These are phyloP conservation scores for Pipa parva DNA, from an alignment of 2,113 vertebrate species.

Conservation along the genomic window DNA sequence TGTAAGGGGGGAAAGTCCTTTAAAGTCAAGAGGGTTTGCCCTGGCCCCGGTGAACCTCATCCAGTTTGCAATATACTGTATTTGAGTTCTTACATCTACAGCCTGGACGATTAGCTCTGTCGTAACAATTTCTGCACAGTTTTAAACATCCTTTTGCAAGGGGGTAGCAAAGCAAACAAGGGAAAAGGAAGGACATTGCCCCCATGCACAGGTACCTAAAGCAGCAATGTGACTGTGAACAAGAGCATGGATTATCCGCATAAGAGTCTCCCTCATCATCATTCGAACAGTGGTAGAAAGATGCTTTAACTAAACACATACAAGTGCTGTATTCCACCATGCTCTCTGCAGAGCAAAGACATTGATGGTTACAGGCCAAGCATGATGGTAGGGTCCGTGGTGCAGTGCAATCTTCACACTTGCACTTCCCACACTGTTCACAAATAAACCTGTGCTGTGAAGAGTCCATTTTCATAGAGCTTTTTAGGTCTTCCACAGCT, in stretches of 20 bases:
- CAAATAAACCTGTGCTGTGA: slow-evolving; percentile 89
- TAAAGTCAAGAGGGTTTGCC: slow-evolving; percentile 86
- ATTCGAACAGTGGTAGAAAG: slow-evolving; percentile 97
- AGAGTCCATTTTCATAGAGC: slow-evolving; percentile 71
- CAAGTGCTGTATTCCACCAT: slow-evolving; percentile 93
- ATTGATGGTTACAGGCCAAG: slow-evolving; percentile 86
- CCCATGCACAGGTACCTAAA: slow-evolving; percentile 95
- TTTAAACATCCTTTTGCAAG: slow-evolving; percentile 87
- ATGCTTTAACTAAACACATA: slow-evolving; percentile 93
- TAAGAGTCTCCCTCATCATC: slow-evolving; percentile 91
- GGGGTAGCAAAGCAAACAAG: slow-evolving; percentile 93
- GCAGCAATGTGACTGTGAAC: slow-evolving; percentile 89
- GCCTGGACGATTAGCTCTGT: slow-evolving; percentile 82
- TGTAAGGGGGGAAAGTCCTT: slow-evolving; percentile 48
- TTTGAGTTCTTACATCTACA: slow-evolving; percentile 98
- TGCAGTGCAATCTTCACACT: slow-evolving; percentile 87
- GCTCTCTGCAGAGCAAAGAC: slow-evolving; percentile 89
- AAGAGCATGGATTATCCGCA: slow-evolving; percentile 92
- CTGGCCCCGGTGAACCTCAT: slow-evolving; percentile 77
- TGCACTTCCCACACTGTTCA: slow-evolving; percentile 90
- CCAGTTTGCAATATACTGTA: slow-evolving; percentile 96
- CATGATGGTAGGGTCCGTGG: slow-evolving; percentile 86
- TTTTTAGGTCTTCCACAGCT: slow-evolving; percentile 74
- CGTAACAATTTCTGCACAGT: slow-evolving; percentile 83
- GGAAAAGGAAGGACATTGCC: slow-evolving; percentile 81